These are phyloP conservation scores for Holacanthella duospinosa DNA, from an alignment of 2,888 invertebrate species.

Conservation along the genomic window DNA sequence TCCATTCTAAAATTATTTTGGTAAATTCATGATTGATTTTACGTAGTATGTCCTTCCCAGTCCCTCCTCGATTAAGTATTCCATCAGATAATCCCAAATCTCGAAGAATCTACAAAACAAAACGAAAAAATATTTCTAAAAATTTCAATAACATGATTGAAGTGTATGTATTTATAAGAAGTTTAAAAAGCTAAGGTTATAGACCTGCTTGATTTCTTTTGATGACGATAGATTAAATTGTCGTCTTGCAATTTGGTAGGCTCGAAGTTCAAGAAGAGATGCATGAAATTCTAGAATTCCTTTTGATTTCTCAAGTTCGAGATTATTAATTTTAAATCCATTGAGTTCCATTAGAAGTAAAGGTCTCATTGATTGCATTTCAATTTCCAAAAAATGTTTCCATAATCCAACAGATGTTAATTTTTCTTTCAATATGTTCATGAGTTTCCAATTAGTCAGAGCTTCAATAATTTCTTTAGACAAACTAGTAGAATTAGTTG, in stretches of 20 bases:
- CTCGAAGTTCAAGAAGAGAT: conserved; percentile 57
- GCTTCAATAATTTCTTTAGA: conserved; percentile 42
- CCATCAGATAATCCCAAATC: conserved; percentile 32
- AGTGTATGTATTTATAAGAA: too few species aligned
- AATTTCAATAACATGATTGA: too few species aligned
- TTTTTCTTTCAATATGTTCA: conserved; percentile 42
- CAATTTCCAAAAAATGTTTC: conserved; percentile 51
- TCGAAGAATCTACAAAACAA: conserved; percentile 38
- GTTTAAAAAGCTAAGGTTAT: too few species aligned
- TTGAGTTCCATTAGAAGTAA: conserved; percentile 66
- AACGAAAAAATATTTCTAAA: too few species aligned
- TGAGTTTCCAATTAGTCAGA: conserved; percentile 45
- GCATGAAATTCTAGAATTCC: conserved; percentile 54
- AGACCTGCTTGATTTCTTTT: too few species aligned
- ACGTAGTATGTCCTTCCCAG: conserved; percentile 66
- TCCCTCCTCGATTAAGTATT: conserved; percentile 40
- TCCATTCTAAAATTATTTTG: conserved; percentile 66
- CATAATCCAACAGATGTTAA: conserved; percentile 46
- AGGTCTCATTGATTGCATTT: conserved; percentile 61
- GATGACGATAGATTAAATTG: conserved; percentile 68
- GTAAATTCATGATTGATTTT: conserved; percentile 61
- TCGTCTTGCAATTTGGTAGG: conserved; percentile 62
- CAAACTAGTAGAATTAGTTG: conserved; percentile 40
- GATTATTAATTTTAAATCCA: conserved; percentile 61
- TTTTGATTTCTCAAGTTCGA: conserved; percentile 52